phyloP scores from a whole-genome alignment of 2,797 vertebrate genomes.

The Anolis apletophallus region DNA sequence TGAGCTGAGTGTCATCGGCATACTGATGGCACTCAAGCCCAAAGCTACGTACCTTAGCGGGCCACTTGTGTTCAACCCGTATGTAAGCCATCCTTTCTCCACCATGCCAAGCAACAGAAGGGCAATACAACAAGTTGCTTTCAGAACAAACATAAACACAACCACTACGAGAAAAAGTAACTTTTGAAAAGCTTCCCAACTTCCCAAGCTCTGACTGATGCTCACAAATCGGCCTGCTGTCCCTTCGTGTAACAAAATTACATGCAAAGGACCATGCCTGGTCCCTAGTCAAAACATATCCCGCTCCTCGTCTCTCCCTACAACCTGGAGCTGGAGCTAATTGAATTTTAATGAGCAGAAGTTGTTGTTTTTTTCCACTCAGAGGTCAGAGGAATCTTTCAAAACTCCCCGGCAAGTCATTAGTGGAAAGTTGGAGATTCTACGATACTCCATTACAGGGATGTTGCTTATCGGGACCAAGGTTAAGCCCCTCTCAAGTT shows the following conservation, averaged over 20 bases:
- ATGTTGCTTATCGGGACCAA: not conserved
- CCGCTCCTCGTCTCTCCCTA: conserved; percentile 39
- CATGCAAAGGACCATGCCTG: not conserved
- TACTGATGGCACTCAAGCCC: no score
- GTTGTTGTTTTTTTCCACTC: conserved; percentile 53
- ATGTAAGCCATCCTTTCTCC: no score
- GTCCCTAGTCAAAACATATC: conserved; percentile 67
- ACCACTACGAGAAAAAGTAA: no score
- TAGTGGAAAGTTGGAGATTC: not conserved
- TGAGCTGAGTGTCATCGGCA: no score
- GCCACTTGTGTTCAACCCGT: no score
- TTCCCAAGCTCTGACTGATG: no score
- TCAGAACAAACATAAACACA: no score
- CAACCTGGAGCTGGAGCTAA: conserved; percentile 56
- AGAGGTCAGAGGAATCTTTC: conserved; percentile 42
- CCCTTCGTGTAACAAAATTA: not conserved
- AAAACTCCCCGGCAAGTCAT: not conserved
- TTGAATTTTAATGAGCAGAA: conserved; percentile 77
- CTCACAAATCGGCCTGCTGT: no score
- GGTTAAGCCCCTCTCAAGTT: conserved; percentile 8
- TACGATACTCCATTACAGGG: accelerated
- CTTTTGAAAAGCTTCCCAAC: no score
- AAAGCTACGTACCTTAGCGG: no score
- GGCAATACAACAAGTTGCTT: no score
- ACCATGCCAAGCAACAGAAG: no score